Conservation (phyloP, 1,140 invertebrate species). For the Dufourea novaeangliae region DNA sequence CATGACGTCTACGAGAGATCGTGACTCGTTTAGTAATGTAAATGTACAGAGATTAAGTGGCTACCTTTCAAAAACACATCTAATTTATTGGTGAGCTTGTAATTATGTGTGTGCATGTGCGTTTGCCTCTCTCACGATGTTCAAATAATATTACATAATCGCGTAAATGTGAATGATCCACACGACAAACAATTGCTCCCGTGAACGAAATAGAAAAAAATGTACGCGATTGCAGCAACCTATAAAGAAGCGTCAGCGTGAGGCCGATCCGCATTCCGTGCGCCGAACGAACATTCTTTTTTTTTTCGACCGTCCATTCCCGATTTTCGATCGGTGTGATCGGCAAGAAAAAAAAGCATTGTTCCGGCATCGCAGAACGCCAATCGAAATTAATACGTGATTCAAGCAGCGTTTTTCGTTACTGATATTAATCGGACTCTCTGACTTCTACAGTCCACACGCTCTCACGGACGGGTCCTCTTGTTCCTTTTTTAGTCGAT, state of each 20-base stretch:
- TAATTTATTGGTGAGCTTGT: neutral
- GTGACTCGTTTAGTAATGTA: conserved; percentile 11
- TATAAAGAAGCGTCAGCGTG: conserved; percentile 76
- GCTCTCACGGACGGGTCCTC: conserved; percentile 53
- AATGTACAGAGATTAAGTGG: conserved; percentile 5
- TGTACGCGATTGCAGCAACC: conserved; percentile 73
- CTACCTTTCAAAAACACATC: conserved; percentile 10
- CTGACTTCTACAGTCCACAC: conserved; percentile 63
- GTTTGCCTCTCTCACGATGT: neutral
- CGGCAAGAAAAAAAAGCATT: no score
- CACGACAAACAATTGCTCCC: conserved; percentile 63
- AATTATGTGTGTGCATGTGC: conserved; percentile 4
- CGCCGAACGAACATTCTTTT: neutral
- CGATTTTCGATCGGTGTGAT: no score
- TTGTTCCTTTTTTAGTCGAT: conserved; percentile 60
- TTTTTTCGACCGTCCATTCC: neutral
- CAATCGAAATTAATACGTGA: conserved; percentile 69
- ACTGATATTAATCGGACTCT: conserved; percentile 64
- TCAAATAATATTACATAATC: conserved; percentile 2
- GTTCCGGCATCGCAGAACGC: conserved; percentile 42
- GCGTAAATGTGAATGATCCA: conserved; percentile 9
- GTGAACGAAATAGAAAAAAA: conserved; percentile 61
- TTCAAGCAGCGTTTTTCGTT: conserved; percentile 74
- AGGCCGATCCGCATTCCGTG: conserved; percentile 52
- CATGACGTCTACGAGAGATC: neutral